Evolutionary conservation across 1,140 invertebrate genomes (phyloP).

Genomic region (Drosophila erecta): DNA sequence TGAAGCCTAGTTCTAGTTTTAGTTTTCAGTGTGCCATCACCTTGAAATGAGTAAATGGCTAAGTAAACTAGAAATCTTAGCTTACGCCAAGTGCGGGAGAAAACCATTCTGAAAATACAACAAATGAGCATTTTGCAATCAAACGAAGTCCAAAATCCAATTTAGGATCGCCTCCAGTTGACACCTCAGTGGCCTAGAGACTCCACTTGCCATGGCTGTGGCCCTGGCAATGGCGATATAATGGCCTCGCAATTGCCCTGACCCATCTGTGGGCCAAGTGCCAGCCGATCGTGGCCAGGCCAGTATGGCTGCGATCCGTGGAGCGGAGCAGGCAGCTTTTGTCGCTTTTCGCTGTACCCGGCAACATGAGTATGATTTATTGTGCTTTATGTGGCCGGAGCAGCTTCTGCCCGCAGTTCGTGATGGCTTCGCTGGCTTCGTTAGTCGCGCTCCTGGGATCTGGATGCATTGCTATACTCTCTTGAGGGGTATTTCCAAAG

Average conservation of each 20-base stretch:
- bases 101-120: background rate
- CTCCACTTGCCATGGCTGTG: constrained; percentile 54
- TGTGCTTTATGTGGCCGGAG: constrained; percentile 57
- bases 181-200: constrained; percentile 29
- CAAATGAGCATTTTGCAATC: constrained; percentile 44
- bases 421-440: constrained; percentile 39
- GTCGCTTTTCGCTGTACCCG: constrained; percentile 66
- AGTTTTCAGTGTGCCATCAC: no score
- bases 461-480: constrained; percentile 5
- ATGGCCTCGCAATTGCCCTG: constrained; percentile 74
- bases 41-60: background rate
- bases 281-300: constrained; percentile 30
- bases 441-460: constrained; percentile 31
- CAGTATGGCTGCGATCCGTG: constrained; percentile 10
- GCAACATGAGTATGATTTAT: constrained; percentile 82
- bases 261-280: constrained; percentile 39
- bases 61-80: background rate
- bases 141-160: constrained; percentile 43
- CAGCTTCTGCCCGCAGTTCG: constrained; percentile 64
- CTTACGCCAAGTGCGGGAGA: constrained; percentile 4
- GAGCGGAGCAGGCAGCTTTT: constrained; percentile 28
- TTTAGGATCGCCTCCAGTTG: constrained; percentile 55
- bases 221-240: constrained; percentile 66
- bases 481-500: background rate
- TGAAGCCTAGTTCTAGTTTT: no score